A percentile compares a stretch with the other conserved stretches of the same genome.
phyloP scores from a whole-genome alignment of 2,888 invertebrate genomes.

The Scaptomyza reducta region DNA sequence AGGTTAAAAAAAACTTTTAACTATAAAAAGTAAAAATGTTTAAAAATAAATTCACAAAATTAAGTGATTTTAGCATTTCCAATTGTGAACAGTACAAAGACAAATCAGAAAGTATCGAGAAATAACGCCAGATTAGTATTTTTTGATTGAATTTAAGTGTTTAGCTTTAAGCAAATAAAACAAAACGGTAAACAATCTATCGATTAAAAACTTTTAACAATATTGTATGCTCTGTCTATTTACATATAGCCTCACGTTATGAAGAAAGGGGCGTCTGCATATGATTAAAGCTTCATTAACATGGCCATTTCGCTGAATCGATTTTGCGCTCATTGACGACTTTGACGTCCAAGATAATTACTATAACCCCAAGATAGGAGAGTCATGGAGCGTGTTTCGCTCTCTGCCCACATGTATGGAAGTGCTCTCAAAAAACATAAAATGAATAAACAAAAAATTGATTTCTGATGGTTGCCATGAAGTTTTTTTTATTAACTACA shows the following conservation, averaged over 20 bases:
- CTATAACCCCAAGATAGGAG: slow-evolving; percentile 13
- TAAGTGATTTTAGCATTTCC: too few relatives aligned
- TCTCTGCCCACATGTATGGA: slow-evolving; percentile 34
- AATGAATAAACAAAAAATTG: not conserved
- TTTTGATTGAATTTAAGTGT: too few relatives aligned
- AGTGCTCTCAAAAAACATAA: slow-evolving; percentile 26
- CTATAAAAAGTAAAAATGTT: too few relatives aligned
- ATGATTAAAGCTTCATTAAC: slow-evolving; percentile 25
- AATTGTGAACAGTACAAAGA: too few relatives aligned
- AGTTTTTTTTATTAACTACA: slow-evolving; percentile 7
- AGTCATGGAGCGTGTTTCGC: slow-evolving; percentile 28
- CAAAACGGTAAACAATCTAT: not conserved
- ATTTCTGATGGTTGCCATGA: slow-evolving; percentile 22
- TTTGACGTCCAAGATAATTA: slow-evolving; percentile 20
- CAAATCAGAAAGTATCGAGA: too few relatives aligned
- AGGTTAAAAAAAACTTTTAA: not conserved
- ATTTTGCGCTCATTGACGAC: slow-evolving; percentile 23
- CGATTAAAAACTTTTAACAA: not conserved
- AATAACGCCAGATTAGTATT: too few relatives aligned
- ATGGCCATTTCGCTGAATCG: slow-evolving; percentile 24
- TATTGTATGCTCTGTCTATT: not conserved
- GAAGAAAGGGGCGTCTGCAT: slow-evolving; percentile 17
- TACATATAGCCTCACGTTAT: not conserved
- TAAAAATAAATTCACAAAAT: too few relatives aligned
- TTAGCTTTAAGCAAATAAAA: too few relatives aligned